Evolutionary conservation across 37 sponge, comb jelly and placozoan genomes (phyloP), one percentile per base, ranked within the genome.

Genomic region (Cliona cf. orientalis): DNA sequence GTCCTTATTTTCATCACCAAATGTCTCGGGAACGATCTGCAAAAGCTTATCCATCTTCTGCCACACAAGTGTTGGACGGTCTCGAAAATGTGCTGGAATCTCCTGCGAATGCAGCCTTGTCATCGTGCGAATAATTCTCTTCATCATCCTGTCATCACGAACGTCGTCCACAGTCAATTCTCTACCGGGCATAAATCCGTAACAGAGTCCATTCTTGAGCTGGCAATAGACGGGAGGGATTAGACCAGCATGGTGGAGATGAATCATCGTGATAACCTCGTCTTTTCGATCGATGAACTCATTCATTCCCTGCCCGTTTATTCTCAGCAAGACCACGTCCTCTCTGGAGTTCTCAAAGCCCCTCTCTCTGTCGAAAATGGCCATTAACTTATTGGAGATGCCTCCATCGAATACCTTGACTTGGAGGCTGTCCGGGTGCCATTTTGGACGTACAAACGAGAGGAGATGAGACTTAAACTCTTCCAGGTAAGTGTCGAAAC

Each of bases 141-240:
- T 71, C 29, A 55, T 58, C 78, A 91, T 71, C 31, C 0, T 42
- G 34, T 59, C 53, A 58, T 91, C 78, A 9, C 71, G 42, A 31
- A 94, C 70, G 22, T 86, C 86, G 0, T 83, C 80, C 58, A 79
- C 32, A 12, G 32, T 36, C 17, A 95, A 6, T 3, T 70, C 60
- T 12, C 84, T 57, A 1, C 95, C 95, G 5, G 90, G 75, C 9
- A 76, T 37, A 58, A 80, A 89, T 0, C 90, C 86, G 23, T 87
- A 92, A 49, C 86, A 78, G 12, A 83, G 45, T 0, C 95, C 95
- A 55, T 95, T 95, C n/a, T 76, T 46, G 34, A 95, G 84, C 36
- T 83, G 63, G 38, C 33, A 42, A 34, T 81, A 82, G 19, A 95
- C 29, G 1, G 75, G 85, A 11, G 89, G 83, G 23, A 40, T 40